A percentile compares a stretch with the other conserved stretches of the same genome.
phyloP scores from a whole-genome alignment of 1,140 invertebrate genomes.

The Ruditapes philippinarum region DNA sequence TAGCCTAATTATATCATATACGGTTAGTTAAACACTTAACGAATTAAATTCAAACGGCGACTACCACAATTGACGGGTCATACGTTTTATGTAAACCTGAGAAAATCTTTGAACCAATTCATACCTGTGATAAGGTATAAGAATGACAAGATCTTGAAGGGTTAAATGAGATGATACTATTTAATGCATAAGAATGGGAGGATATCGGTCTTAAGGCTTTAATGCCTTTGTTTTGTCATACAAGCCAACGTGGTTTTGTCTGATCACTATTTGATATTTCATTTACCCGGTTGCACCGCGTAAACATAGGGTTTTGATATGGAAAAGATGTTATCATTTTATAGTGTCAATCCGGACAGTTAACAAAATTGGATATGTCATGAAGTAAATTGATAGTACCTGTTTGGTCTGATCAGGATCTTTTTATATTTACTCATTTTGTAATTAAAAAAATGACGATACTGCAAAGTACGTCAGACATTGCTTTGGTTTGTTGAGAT shows the following conservation, averaged over 20 bases:
- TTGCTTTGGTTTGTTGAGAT: too few relatives aligned
- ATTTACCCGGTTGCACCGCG: not conserved
- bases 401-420: too few relatives aligned
- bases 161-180: constrained; percentile 21
- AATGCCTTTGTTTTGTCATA: constrained; percentile 22
- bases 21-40: constrained; percentile 31
- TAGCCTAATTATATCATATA: not conserved
- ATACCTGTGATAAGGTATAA: not conserved
- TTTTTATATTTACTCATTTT: too few relatives aligned
- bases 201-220: not conserved
- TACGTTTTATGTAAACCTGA: constrained; percentile 14
- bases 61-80: not conserved
- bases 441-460: too few relatives aligned
- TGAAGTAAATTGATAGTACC: not conserved
- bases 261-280: not conserved
- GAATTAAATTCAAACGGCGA: not conserved
- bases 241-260: not conserved
- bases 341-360: not conserved
- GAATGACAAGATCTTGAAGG: not conserved
- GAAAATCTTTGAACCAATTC: constrained; percentile 36
- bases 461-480: too few relatives aligned
- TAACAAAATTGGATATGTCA: not conserved
- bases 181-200: not conserved
- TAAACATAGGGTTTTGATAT: not conserved
- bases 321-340: not conserved